These are phyloP conservation scores for Oconnorella tubifera DNA, from an alignment of 2,888 invertebrate genomes.

Conservation along the genomic window DNA sequence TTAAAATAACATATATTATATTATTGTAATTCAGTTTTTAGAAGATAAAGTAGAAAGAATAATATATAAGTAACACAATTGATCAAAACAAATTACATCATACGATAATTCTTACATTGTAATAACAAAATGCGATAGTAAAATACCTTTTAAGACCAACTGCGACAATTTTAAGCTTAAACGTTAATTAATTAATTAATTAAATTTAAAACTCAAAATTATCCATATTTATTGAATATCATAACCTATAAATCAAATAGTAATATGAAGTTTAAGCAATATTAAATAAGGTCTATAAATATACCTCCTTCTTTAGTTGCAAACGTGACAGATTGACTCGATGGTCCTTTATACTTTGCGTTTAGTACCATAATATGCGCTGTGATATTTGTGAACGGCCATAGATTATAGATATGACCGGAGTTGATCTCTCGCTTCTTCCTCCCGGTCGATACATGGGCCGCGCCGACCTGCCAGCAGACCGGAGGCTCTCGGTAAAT, in stretches of 20 bases:
- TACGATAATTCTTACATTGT: too few species aligned
- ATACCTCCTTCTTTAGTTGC: conserved; percentile 36
- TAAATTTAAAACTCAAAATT: neutral
- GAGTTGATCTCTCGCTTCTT: conserved; percentile 24
- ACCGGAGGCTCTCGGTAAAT: conserved; percentile 33
- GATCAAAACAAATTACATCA: too few species aligned
- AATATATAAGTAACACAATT: too few species aligned
- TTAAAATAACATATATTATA: too few species aligned
- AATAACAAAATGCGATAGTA: too few species aligned
- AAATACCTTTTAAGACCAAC: too few species aligned
- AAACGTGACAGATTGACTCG: conserved; percentile 33
- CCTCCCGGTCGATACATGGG: neutral
- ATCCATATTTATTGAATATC: neutral
- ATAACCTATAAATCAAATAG: neutral
- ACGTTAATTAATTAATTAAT: neutral
- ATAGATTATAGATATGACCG: conserved; percentile 38
- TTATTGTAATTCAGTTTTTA: too few species aligned
- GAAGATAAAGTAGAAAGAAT: too few species aligned
- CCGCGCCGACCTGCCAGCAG: conserved; percentile 25
- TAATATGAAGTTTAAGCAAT: neutral
- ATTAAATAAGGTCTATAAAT: too few species aligned
- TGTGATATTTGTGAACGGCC: conserved; percentile 39
- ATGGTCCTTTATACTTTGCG: conserved; percentile 35
- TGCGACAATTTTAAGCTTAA: neutral
- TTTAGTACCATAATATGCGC: conserved; percentile 36